These are phyloP conservation scores for Ailurus styani DNA, from an alignment of 2,113 vertebrate genomes.

Conservation along the genomic window DNA sequence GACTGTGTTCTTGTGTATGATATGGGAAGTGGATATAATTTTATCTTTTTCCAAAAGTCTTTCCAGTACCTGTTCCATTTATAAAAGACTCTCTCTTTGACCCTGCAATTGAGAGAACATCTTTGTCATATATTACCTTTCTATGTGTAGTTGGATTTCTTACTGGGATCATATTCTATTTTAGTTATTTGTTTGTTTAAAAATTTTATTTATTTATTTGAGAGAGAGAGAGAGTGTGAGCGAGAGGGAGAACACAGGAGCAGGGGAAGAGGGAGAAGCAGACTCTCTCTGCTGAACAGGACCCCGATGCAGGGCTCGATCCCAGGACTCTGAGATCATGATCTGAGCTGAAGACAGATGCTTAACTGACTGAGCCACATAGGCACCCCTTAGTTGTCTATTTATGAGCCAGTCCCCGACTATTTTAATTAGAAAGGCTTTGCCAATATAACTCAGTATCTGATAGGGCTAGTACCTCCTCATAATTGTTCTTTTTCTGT, in stretches of 20 bases:
- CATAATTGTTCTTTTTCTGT: not conserved
- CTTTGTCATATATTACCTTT: not conserved
- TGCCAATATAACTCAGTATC: not conserved
- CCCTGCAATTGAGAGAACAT: not conserved
- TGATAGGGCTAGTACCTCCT: not conserved
- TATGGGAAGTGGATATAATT: not conserved
- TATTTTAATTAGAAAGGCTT: not conserved
- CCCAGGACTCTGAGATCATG: too few relatives aligned
- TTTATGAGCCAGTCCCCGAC: not conserved
- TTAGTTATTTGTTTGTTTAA: not conserved
- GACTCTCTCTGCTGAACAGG: too few relatives aligned
- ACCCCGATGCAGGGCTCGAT: too few relatives aligned
- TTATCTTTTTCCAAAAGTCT: not conserved
- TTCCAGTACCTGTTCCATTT: not conserved
- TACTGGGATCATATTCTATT: not conserved
- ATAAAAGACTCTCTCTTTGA: not conserved
- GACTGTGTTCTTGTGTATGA: not conserved
- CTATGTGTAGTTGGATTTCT: not conserved
- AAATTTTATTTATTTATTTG: too few relatives aligned
- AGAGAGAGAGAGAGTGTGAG: too few relatives aligned
- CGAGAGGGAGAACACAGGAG: too few relatives aligned
- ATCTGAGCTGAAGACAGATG: too few relatives aligned
- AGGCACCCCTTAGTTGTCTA: not conserved
- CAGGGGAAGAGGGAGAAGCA: too few relatives aligned
- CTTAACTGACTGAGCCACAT: too few relatives aligned